phyloP scores from a whole-genome alignment of 2,113 vertebrate species.

The Heterotilapia buettikoferi region DNA sequence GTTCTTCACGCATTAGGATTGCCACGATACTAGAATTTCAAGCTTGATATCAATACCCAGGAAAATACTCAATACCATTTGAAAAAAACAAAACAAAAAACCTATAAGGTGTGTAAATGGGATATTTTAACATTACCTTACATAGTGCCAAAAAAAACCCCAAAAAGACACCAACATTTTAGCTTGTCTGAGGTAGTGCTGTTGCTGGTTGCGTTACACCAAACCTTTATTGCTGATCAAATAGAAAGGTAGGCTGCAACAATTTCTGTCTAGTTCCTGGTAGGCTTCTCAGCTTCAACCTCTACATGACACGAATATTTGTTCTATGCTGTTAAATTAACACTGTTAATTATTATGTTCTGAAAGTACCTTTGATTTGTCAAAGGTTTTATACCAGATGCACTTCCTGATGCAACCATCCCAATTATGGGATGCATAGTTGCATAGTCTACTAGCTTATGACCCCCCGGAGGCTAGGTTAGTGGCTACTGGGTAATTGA shows the following conservation, averaged over 20 bases:
- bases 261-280: not conserved
- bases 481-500: not conserved
- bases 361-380: not conserved
- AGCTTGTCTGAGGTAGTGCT: not conserved
- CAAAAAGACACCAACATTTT: not conserved
- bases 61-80: not conserved
- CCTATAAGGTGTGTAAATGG: not conserved
- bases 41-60: not conserved
- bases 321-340: not conserved
- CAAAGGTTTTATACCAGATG: not conserved
- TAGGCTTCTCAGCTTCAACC: not conserved
- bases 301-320: fast-evolving
- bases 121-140: not conserved
- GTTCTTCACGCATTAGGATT: not conserved
- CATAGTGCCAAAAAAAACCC: fast-evolving
- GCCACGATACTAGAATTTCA: fast-evolving
- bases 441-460: not conserved
- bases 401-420: not conserved
- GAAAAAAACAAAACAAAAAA: not conserved
- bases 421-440: not conserved
- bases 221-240: not conserved
- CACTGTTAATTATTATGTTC: not conserved
- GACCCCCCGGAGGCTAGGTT: not conserved
- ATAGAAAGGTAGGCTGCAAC: not conserved
- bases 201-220: not conserved